Conservation (phyloP, 2,888 invertebrate genomes). For the Sicus ferrugineus region DNA sequence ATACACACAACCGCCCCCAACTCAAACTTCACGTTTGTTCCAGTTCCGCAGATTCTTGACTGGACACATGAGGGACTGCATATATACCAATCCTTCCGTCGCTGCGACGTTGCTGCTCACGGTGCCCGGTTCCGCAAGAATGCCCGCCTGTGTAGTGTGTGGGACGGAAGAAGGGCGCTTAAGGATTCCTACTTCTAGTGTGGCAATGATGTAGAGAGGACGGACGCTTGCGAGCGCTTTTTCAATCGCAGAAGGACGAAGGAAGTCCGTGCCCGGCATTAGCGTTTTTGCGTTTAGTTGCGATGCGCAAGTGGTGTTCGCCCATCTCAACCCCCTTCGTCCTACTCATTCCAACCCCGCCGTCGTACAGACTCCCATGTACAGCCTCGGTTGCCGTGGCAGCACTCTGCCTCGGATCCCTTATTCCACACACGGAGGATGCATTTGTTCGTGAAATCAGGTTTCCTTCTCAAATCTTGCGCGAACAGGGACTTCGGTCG, state of each 20-base stretch:
- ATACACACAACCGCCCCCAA: background rate
- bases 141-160: constrained; percentile 6
- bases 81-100: background rate
- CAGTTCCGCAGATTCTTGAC: background rate
- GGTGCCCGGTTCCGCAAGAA: background rate
- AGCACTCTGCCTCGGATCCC: constrained; percentile 18
- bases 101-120: background rate
- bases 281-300: constrained; percentile 18
- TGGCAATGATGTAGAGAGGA: constrained; percentile 14
- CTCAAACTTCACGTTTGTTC: background rate
- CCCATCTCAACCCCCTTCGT: background rate
- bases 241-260: background rate
- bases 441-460: constrained; percentile 26
- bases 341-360: too few species aligned
- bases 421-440: constrained; percentile 21
- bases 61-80: background rate
- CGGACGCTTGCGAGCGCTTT: constrained; percentile 8
- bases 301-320: background rate
- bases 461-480: constrained; percentile 26
- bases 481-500: constrained; percentile 1
- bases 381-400: constrained; percentile 23
- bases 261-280: background rate
- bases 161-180: constrained; percentile 3
- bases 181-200: constrained; percentile 20
- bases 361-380: constrained; percentile 20